Percentiles rank a stretch among this genome's conserved stretches.
These are phyloP conservation scores for Sapajus apella DNA, from an alignment of 2,113 vertebrate species.

Conservation along the genomic window DNA sequence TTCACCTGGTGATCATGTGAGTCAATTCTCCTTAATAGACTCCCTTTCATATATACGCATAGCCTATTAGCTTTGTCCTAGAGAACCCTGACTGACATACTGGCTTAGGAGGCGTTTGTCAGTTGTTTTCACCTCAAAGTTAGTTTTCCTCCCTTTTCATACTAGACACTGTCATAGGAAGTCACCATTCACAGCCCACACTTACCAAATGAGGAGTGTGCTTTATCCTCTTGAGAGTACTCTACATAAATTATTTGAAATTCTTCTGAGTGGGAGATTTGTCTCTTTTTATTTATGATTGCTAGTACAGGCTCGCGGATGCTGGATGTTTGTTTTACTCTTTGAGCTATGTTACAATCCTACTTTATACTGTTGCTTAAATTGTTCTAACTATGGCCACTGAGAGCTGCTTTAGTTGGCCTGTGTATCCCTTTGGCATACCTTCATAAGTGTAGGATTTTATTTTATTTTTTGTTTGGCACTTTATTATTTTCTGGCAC, in stretches of 20 bases:
- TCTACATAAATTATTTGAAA: neutral
- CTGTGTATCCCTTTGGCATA: neutral
- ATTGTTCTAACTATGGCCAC: neutral
- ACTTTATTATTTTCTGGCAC: neutral
- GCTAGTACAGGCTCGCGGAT: rapidly evolving
- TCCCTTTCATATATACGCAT: no score
- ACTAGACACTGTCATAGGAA: neutral
- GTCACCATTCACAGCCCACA: neutral
- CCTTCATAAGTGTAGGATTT: rapidly evolving
- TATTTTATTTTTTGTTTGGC: neutral
- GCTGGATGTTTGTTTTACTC: no score
- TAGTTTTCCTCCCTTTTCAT: neutral
- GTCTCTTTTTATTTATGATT: neutral
- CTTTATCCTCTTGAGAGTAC: neutral
- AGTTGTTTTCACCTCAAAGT: no score
- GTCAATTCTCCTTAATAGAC: no score
- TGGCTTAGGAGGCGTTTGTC: no score
- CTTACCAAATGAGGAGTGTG: neutral
- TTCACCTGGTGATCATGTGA: no score
- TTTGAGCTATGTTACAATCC: neutral
- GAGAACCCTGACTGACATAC: no score
- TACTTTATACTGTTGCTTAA: neutral
- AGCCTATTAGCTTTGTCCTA: no score
- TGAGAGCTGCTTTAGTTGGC: neutral
- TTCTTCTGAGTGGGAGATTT: neutral